Evolutionary conservation across 2,113 vertebrate species (phyloP).

Genomic region (Chrysochloris asiatica): DNA sequence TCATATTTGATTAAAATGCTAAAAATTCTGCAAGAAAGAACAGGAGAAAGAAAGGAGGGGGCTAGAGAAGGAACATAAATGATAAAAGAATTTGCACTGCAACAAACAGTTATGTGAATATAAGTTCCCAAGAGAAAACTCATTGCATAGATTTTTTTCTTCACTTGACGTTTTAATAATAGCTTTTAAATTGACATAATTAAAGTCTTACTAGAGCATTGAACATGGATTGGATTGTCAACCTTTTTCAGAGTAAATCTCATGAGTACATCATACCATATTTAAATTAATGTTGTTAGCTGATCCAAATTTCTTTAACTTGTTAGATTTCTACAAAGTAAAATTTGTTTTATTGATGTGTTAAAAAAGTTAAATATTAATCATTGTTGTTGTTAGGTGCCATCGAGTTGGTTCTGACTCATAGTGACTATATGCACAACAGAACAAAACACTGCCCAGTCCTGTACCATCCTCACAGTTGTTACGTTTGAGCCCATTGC

Average conservation of each 20-base stretch:
- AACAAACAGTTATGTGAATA: background rate
- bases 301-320: background rate
- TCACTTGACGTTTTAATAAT: background rate
- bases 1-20: background rate
- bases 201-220: background rate
- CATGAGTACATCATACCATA: background rate
- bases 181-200: background rate
- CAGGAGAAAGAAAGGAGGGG: no score
- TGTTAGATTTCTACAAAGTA: conserved; percentile 4
- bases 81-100: background rate
- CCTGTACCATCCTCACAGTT: no score
- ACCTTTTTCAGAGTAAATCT: background rate
- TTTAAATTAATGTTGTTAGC: background rate
- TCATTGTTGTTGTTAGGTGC: no score
- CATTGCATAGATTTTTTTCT: background rate
- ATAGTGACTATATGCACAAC: no score
- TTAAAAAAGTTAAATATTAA: background rate
- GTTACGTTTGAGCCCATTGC: no score
- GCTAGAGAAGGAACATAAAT: no score
- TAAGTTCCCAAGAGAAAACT: background rate
- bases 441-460: no score
- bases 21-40: background rate
- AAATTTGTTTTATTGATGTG: background rate
- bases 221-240: background rate
- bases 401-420: no score